phyloP scores from a whole-genome alignment of 2,797 vertebrate species.

The Iguana delicatissima region DNA sequence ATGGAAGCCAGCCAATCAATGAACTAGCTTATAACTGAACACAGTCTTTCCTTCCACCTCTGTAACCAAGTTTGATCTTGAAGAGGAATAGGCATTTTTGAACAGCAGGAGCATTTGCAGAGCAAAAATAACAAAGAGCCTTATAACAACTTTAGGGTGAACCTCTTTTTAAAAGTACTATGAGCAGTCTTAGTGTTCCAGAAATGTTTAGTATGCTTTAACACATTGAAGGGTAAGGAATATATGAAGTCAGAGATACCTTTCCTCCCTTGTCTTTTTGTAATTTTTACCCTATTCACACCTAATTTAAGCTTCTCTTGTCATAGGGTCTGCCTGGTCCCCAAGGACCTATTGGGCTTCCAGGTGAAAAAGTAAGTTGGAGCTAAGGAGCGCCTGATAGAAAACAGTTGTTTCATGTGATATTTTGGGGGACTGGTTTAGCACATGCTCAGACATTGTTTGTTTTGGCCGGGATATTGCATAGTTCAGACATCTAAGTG shows the following conservation, averaged over 20 bases:
- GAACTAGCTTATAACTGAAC: not conserved
- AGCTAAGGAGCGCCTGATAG: not conserved
- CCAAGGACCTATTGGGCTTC: conserved; percentile 90
- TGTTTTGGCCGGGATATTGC: not conserved
- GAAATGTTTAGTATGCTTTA: not conserved
- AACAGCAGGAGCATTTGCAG: conserved; percentile 3
- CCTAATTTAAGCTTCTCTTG: not conserved
- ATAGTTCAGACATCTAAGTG: not conserved
- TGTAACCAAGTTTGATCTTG: not conserved
- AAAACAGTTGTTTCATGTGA: not conserved
- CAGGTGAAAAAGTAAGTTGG: conserved; percentile 91
- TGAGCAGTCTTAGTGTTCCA: not conserved
- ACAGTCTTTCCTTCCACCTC: not conserved
- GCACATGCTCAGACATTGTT: not conserved
- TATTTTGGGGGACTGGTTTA: not conserved
- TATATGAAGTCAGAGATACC: not conserved
- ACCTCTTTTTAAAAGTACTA: not conserved
- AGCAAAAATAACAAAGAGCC: not conserved
- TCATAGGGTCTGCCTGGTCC: conserved; percentile 89
- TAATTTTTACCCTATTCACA: not conserved
- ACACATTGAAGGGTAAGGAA: not conserved
- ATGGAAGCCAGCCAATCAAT: not conserved
- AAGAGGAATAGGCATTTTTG: not conserved
- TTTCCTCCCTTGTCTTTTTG: not conserved
- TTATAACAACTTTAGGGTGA: not conserved